Conservation (phyloP, 2,888 invertebrate genomes). For the Cheilosia urbana region DNA sequence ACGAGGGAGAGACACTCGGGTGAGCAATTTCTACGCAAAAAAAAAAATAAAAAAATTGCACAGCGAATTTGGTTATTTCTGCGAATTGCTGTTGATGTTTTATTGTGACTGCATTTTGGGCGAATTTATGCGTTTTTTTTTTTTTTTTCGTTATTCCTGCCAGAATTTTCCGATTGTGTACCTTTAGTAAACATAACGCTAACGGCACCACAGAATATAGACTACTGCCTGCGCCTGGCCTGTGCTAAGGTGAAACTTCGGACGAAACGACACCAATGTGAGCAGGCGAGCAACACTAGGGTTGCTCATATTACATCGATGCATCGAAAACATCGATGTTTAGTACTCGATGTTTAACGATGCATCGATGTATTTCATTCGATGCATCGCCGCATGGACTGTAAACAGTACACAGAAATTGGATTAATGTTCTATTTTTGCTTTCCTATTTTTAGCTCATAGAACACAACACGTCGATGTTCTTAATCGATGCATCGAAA, state of each 20-base stretch:
- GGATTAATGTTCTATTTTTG: no score
- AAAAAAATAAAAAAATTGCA: neutral
- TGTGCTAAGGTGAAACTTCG: constrained; percentile 26
- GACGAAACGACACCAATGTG: neutral
- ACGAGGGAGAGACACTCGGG: neutral
- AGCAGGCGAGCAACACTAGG: neutral
- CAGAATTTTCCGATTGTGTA: neutral
- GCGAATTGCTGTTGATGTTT: neutral
- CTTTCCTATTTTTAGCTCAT: no score
- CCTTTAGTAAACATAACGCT: constrained; percentile 40
- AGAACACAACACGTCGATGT: no score
- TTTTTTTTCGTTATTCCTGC: neutral
- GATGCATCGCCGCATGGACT: no score
- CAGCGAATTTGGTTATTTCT: neutral
- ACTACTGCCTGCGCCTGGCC: neutral
- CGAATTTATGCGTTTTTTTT: neutral
- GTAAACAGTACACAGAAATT: no score
- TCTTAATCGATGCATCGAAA: no score
- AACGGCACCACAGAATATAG: constrained; percentile 32
- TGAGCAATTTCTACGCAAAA: constrained; percentile 7
- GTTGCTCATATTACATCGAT: no score
- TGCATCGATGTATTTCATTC: no score
- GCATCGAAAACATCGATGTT: no score
- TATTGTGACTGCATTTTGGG: neutral
- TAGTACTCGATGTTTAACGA: no score